A percentile compares a stretch with the other conserved stretches of the same genome.
Evolutionary conservation across 2,888 invertebrate genomes (phyloP).

Genomic region (Plagodis pulveraria): DNA sequence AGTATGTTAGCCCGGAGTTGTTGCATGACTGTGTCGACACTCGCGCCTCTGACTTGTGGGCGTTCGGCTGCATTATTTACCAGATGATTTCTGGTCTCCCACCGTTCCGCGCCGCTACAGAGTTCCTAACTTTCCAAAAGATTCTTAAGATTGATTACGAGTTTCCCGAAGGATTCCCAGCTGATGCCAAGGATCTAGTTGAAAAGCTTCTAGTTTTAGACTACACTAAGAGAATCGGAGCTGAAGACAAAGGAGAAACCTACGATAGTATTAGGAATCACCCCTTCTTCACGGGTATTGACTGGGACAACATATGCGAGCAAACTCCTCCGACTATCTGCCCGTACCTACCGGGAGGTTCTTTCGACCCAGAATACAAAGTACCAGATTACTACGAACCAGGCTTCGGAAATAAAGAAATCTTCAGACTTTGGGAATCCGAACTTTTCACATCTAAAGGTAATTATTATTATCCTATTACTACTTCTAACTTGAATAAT

Average conservation of each 20-base stretch:
- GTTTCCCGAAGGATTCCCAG: slow-evolving; percentile 96
- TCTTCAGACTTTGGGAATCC: slow-evolving; percentile 90
- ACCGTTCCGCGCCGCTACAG: slow-evolving; percentile 96
- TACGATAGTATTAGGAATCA: slow-evolving; percentile 95
- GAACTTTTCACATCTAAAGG: slow-evolving; percentile 85
- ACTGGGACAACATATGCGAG: slow-evolving; percentile 92
- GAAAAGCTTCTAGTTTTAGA: slow-evolving; percentile 93
- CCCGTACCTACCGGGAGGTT: slow-evolving; percentile 91
- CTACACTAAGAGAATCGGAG: slow-evolving; percentile 92
- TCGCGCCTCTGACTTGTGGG: slow-evolving; percentile 97
- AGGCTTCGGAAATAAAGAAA: slow-evolving; percentile 93
- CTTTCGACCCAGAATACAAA: slow-evolving; percentile 88
- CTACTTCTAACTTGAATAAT: no score
- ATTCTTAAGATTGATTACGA: slow-evolving; percentile 95
- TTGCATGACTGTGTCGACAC: slow-evolving; percentile 91
- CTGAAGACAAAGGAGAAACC: slow-evolving; percentile 87
- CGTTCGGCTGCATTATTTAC: slow-evolving; percentile 97
- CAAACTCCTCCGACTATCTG: slow-evolving; percentile 93
- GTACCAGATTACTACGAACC: slow-evolving; percentile 93
- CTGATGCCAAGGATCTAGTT: slow-evolving; percentile 94
- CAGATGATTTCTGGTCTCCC: slow-evolving; percentile 98
- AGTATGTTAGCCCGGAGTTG: slow-evolving; percentile 99
- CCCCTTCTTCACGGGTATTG: slow-evolving; percentile 92
- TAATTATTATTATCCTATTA: slow-evolving; percentile 24
- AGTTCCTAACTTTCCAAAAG: slow-evolving; percentile 98